These are phyloP conservation scores for Chelmon rostratus DNA, from an alignment of 2,797 vertebrate species.

Conservation along the genomic window DNA sequence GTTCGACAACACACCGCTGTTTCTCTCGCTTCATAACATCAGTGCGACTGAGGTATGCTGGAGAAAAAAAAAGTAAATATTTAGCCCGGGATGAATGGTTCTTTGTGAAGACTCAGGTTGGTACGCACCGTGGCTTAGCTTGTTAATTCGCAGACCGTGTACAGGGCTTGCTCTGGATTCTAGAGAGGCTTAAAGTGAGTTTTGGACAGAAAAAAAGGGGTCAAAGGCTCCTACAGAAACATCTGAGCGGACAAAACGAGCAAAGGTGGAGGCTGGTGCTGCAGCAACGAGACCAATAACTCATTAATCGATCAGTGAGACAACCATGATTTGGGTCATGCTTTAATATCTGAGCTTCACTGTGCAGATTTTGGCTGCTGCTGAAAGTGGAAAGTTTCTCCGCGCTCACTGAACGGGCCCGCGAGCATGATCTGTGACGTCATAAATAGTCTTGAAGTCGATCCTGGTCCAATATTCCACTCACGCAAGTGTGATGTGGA, in stretches of 20 bases:
- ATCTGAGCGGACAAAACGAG: neutral
- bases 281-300: neutral
- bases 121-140: slow-evolving; percentile 55
- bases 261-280: neutral
- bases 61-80: slow-evolving; percentile 43
- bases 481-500: too few species aligned
- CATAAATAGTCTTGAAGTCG: too few species aligned
- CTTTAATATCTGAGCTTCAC: too few species aligned
- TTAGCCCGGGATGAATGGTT: slow-evolving; percentile 62
- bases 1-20: neutral
- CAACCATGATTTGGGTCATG: neutral
- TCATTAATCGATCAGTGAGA: neutral
- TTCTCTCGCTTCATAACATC: slow-evolving; percentile 29
- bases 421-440: too few species aligned
- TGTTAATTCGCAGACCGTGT: slow-evolving; percentile 65
- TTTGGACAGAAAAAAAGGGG: slow-evolving; percentile 21
- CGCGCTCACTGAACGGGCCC: too few species aligned
- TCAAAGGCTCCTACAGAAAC: neutral
- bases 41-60: slow-evolving; percentile 30
- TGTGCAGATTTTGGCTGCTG: too few species aligned
- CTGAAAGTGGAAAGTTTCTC: too few species aligned
- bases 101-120: slow-evolving; percentile 65
- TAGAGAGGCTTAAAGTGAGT: slow-evolving; percentile 43
- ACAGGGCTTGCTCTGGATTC: slow-evolving; percentile 59
- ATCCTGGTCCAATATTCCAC: too few species aligned